phyloP scores from a whole-genome alignment of 2,113 vertebrate genomes.

The Nesogale talazaci region DNA sequence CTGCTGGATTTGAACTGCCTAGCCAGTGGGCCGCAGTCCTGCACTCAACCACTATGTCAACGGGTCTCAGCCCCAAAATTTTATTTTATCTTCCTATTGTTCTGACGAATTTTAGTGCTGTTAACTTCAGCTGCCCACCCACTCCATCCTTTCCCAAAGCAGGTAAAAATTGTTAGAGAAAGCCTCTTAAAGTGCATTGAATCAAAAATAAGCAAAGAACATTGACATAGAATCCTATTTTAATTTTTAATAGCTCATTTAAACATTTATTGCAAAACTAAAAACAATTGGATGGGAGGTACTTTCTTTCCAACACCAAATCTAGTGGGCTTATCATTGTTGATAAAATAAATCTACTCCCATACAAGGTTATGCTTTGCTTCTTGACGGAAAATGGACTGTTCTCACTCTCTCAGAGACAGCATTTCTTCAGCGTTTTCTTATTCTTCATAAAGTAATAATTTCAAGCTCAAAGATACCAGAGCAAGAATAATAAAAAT shows the following conservation, averaged over 20 bases:
- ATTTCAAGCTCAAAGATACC: not conserved
- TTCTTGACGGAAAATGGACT: not conserved
- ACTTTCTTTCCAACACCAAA: not conserved
- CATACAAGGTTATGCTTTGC: not conserved
- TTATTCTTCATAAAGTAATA: not conserved
- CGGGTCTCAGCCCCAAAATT: too few relatives aligned
- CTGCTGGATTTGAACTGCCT: too few relatives aligned
- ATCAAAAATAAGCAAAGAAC: not conserved
- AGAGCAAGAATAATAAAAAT: not conserved
- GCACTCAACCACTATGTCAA: too few relatives aligned
- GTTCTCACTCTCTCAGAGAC: not conserved
- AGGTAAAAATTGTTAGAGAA: not conserved
- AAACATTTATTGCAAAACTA: conserved; percentile 23
- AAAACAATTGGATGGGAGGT: not conserved
- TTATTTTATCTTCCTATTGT: not conserved
- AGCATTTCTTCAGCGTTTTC: not conserved
- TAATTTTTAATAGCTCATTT: not conserved
- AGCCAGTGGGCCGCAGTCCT: too few relatives aligned
- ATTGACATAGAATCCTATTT: not conserved
- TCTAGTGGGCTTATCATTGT: not conserved
- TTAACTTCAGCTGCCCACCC: not conserved
- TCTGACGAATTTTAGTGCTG: not conserved
- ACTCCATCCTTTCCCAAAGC: not conserved
- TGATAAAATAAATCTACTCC: not conserved
- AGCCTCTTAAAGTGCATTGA: not conserved